A percentile compares a stretch with the other conserved stretches of the same genome.
These are phyloP conservation scores for Bombus cullumanus DNA, from an alignment of 1,140 invertebrate genomes.

Conservation along the genomic window DNA sequence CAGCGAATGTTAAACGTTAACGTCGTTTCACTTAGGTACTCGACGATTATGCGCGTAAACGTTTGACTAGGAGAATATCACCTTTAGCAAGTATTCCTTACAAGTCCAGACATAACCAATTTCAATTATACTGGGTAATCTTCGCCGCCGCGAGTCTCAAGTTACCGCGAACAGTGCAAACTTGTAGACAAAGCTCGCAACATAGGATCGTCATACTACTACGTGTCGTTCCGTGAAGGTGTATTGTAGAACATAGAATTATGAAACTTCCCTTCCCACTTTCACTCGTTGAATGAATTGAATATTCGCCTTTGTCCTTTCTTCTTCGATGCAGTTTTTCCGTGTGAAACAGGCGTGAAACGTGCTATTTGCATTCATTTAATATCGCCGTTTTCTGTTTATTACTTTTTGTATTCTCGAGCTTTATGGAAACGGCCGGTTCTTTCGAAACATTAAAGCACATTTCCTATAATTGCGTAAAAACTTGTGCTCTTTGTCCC, in stretches of 20 bases:
- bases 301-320: background rate
- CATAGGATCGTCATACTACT: background rate
- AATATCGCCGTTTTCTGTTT: background rate
- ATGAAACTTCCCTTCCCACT: conserved; percentile 14
- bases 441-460: background rate
- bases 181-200: conserved; percentile 36
- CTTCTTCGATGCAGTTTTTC: background rate
- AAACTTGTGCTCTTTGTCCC: background rate
- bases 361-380: background rate
- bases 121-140: conserved; percentile 47
- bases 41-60: background rate
- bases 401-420: background rate
- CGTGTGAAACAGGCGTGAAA: background rate
- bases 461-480: background rate
- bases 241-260: conserved; percentile 14
- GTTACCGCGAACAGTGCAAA: conserved; percentile 18
- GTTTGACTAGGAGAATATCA: background rate
- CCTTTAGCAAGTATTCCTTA: background rate
- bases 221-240: background rate
- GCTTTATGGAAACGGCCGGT: background rate
- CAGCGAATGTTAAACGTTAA: background rate
- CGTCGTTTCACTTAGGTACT: background rate
- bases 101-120: conserved; percentile 23
- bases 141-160: background rate
- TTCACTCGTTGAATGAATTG: background rate